Base-by-base conservation (phyloP, 2,113 vertebrate genomes). In the Herpetotheres cachinnans region DNA sequence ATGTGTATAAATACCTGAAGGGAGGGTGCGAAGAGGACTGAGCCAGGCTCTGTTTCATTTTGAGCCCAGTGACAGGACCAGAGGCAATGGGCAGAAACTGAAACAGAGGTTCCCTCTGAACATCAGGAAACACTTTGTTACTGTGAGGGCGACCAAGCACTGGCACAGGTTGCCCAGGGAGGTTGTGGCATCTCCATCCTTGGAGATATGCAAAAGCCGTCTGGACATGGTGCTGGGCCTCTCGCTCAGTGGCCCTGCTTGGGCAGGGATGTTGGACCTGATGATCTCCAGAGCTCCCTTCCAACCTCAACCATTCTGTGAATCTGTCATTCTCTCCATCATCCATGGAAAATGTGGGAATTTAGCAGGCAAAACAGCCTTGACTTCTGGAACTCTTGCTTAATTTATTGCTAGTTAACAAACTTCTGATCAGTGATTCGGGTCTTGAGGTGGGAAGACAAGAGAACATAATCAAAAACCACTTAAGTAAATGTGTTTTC, bases 301-400 rank as follows among this genome's bases (percentile, higher is more conserved):
- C 42, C 42, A 42, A 42, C 42, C 42, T 42, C 42, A 61, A 4
- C 30, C 2, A 0, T 42, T 56, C 34, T 62, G 21, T 26, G 54
- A 38, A 16, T 11, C 36, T 38, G 54, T 21, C 29, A 20, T 61
- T 61, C 13, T 59, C 10, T 63, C 47, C 27, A 4, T 10, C 9
- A 8, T 55, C 32, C 11, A 1, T 14, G 21, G 10, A n/a, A 78
- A 74, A 74, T 0, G 0, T 1, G 30, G 40, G 55, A 19, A 10
- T 61, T 73, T 47, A 66, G 6, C 30, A 49, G 26, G 30, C 26
- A 40, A 44, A 63, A 22, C 12, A 42, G 12, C n/a, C 17, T 67
- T 1, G 4, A 27, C 10, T 72, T 67, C 22, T 21, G 18, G 22
- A 81, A 27, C 18, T 29, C 20, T 71, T 67, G 11, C 32, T 71